Base-by-base conservation (phyloP, 2,888 invertebrate species). In the Sarcophaga variegata region DNA sequence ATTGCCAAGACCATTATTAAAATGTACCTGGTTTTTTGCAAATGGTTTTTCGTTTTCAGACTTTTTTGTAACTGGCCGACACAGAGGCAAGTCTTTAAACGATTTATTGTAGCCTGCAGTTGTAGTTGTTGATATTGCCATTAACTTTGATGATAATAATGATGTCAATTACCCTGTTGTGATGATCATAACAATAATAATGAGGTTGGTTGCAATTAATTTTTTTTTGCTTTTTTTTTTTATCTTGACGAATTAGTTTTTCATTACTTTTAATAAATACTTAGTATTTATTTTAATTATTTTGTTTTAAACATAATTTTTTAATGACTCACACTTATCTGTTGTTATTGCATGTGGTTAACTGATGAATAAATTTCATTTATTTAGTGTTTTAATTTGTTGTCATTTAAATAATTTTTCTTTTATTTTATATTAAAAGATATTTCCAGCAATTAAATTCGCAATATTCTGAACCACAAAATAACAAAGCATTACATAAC, bases 1-100 rank as follows among this genome's bases (percentile, higher is more conserved):
- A 69, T 69, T 78, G 60, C 47, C 77, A 69, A 78, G 69, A 77
- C 69, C 60, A 77, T 69, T 60, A 69, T 69, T 17, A 22, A 69
- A 67, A 77, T 60, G 49, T 37, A 37, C 37, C 37, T 37, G 37
- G 37, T 37, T 37, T 37, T 37, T 69, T 69, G 14, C 47, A 47
- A 47, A 22, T 22, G 17, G 11, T 12, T 45, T 37, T 59, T 60
- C 45, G 22, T 70, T 54, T 49, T 27, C 17, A 54, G 17, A 47
- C 47, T 69, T 69, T 47, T 25, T 47, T 25, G 1, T 5, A 59
- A n/a, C 6, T 49, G 27, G 12, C 17, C 14, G 14, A 66, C 0
- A 59, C 59, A 76, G 70, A 25, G 49, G 54, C 70, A 54, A 70
- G 17, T 8, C 25, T 17, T 54, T 20, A 5, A n/a, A 5, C 20